phyloP scores from a whole-genome alignment of 2,797 vertebrate species.

The Simalia tracyae region DNA sequence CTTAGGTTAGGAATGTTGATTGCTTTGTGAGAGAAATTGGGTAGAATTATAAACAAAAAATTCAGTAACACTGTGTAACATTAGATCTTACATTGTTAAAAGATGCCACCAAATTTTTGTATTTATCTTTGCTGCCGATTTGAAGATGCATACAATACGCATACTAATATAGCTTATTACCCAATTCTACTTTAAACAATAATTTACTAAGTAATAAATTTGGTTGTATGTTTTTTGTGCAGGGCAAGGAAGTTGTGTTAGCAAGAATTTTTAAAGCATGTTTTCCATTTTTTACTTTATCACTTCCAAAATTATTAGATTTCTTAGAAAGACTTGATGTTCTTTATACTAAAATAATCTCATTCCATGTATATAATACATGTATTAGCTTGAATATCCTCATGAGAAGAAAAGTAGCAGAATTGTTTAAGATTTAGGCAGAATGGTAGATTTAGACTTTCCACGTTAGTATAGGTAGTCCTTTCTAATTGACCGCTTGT shows the following conservation, averaged over 20 bases:
- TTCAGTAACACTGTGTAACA: conserved; percentile 29
- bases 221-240: not conserved
- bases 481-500: not conserved
- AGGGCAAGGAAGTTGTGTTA: not conserved
- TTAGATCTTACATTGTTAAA: conserved; percentile 20
- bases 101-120: conserved; percentile 34
- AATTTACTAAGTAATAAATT: not conserved
- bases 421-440: not conserved
- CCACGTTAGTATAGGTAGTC: not conserved
- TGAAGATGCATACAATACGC: not conserved
- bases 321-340: not conserved
- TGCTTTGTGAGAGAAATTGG: conserved; percentile 36
- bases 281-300: not conserved
- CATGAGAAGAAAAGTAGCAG: not conserved
- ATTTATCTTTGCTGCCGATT: not conserved
- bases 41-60: conserved; percentile 28
- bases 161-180: accelerated
- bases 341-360: not conserved
- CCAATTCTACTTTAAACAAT: not conserved
- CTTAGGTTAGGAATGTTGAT: conserved; percentile 69
- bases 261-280: not conserved
- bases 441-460: not conserved
- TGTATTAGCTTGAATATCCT: not conserved
- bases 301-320: not conserved
- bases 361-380: not conserved